Conservation (phyloP, 2,888 invertebrate genomes). For the Lasioglossum zephyrum region DNA sequence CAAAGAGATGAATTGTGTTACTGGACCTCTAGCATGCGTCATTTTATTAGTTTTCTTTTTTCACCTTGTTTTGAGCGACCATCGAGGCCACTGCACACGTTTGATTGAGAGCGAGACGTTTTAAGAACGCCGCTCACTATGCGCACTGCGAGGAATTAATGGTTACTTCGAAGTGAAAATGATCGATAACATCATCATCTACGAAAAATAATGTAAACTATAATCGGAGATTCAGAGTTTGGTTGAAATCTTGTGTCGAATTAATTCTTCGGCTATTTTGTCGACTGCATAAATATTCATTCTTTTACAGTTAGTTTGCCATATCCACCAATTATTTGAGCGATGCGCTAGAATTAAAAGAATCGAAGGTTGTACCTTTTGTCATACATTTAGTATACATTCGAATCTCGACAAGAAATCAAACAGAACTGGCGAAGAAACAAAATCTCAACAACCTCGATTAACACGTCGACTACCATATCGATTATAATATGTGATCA, state of each 20-base stretch:
- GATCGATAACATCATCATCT: slow-evolving; percentile 18
- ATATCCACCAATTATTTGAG: not conserved
- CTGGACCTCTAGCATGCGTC: slow-evolving; percentile 34
- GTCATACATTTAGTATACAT: not conserved
- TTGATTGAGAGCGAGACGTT: slow-evolving; percentile 64
- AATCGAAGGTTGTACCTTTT: not conserved
- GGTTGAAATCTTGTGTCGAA: not conserved
- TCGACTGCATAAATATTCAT: not conserved
- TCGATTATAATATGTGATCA: not conserved
- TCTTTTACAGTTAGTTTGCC: not conserved
- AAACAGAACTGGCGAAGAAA: not conserved
- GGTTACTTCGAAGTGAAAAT: slow-evolving; percentile 12
- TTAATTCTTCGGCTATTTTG: not conserved
- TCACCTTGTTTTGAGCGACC: not conserved
- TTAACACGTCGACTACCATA: not conserved
- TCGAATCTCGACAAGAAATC: not conserved
- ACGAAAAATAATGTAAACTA: slow-evolving; percentile 16
- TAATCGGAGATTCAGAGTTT: slow-evolving; percentile 31
- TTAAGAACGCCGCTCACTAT: slow-evolving; percentile 59
- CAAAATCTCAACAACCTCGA: not conserved
- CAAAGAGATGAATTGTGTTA: slow-evolving; percentile 16
- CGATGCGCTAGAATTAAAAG: too few relatives aligned
- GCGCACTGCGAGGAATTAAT: slow-evolving; percentile 10
- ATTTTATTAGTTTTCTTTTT: not conserved
- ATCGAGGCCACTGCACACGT: slow-evolving; percentile 12